Base-by-base conservation (phyloP, 2,113 vertebrate genomes). In the Sula dactylatra region DNA sequence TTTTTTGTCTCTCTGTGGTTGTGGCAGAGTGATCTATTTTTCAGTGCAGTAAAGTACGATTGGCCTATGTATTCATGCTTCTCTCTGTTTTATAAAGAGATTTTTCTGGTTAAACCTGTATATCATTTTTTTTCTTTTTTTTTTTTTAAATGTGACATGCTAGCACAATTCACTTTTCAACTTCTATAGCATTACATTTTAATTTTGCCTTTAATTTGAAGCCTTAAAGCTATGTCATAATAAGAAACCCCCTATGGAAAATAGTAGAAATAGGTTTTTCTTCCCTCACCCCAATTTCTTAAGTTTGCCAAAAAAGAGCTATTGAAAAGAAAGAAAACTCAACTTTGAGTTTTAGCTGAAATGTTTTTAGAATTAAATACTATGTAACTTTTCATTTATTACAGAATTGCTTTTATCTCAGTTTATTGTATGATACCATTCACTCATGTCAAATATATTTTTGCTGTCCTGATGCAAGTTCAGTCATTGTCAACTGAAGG, bases 141-240 rank as follows among this genome's bases (percentile, higher is more conserved):
- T 22, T 13, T 36, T 18, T 34, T 49, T 16, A 56, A 73, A 77
- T 0, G 0, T 88, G 15, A 17, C 16, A 6, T 86, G 38, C 16
- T 18, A 69, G 27, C 32, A 67, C 15, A 65, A n/a, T 10, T 93
- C 8, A 29, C 10, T 90, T 89, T 38, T 58, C n/a, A 86, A 24
- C 64, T 83, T 94, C 56, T 82, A 4, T 54, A 52, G 10, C 11
- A 19, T 76, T 82, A 21, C 7, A 21, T 85, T 82, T 82, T 19
- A 71, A 59, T 84, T 86, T 91, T 91, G 6, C 26, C 34, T 91
- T 82, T 69, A 89, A 52, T 82, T 80, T 62, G 50, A 73, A 82
- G 5, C 21, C 21, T 77, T 79, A 82, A 84, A 89, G 7, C 21
- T 73, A 17, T 50, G 10, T 42, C 14, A 27, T 72, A 66, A 16